Percentiles rank a stretch among this genome's conserved stretches.
Evolutionary conservation across 2,113 vertebrate species (phyloP).

Genomic region (Carollia perspicillata): DNA sequence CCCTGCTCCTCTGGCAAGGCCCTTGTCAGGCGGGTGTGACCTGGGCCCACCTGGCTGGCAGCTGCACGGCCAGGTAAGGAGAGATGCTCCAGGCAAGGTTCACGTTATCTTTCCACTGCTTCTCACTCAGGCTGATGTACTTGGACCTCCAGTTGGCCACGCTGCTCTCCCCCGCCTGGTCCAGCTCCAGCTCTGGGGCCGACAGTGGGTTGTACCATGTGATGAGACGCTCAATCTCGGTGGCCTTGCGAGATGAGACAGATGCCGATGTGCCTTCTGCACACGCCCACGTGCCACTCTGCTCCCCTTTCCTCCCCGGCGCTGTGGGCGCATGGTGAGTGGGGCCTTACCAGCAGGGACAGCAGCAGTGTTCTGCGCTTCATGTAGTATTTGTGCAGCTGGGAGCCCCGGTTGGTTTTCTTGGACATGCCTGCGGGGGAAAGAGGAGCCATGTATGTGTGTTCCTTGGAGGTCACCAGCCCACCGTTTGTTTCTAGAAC

Average conservation of each 20-base stretch:
- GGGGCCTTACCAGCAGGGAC: conserved; percentile 88
- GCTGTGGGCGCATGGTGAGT: accelerated
- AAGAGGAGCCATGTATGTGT: not conserved
- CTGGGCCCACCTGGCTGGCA: conserved; percentile 89
- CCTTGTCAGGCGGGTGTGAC: too few relatives aligned
- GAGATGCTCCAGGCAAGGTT: conserved; percentile 97
- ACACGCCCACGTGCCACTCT: accelerated
- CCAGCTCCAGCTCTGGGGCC: conserved; percentile 92
- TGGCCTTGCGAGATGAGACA: conserved; percentile 84
- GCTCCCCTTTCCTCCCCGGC: accelerated
- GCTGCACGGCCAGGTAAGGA: conserved; percentile 93
- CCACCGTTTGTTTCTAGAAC: not conserved
- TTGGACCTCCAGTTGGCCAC: conserved; percentile 98
- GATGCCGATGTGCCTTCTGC: accelerated
- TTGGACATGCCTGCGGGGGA: conserved; percentile 91
- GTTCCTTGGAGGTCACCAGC: not conserved
- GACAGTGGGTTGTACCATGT: conserved; percentile 98
- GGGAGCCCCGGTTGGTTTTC: conserved; percentile 95
- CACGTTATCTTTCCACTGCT: conserved; percentile 98
- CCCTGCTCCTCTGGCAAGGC: not conserved
- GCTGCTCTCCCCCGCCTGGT: conserved; percentile 94
- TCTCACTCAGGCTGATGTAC: conserved; percentile 94
- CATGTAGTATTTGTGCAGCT: conserved; percentile 99
- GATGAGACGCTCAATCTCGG: conserved; percentile 94
- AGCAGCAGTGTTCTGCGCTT: conserved; percentile 93